phyloP scores from a whole-genome alignment of 2,113 vertebrate species.

The Crotalus viridis region DNA sequence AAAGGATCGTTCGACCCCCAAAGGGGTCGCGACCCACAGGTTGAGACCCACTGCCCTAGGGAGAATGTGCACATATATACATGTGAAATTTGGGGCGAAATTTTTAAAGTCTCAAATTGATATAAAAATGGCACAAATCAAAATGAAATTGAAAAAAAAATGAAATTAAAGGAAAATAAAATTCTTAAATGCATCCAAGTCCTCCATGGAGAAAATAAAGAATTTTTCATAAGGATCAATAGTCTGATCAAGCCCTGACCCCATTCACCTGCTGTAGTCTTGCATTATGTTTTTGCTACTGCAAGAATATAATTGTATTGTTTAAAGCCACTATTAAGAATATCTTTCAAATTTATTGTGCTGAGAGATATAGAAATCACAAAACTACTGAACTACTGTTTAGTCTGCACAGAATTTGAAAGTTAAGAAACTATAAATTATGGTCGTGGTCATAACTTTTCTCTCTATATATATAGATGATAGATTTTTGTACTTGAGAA shows the following conservation, averaged over 20 bases:
- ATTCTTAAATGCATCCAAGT: background rate
- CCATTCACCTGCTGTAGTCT: background rate
- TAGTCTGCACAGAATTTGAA: slow-evolving; percentile 1
- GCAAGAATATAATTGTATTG: background rate
- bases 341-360: background rate
- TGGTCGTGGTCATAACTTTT: slow-evolving; percentile 20
- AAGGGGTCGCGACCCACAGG: no score
- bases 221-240: background rate
- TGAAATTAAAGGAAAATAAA: background rate
- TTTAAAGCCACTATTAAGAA: background rate
- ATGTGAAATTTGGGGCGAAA: background rate
- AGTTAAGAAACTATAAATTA: slow-evolving; percentile 42
- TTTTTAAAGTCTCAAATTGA: background rate
- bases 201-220: background rate
- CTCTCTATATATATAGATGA: background rate
- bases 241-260: no score
- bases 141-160: background rate
- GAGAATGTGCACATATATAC: background rate
- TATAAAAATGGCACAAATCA: background rate
- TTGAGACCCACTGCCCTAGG: background rate
- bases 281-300: background rate
- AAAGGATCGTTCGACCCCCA: no score
- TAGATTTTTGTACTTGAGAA: slow-evolving; percentile 32
- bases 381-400: background rate
- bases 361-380: background rate